Base-by-base conservation (phyloP, 2,797 vertebrate species). In the Balearica regulorum region DNA sequence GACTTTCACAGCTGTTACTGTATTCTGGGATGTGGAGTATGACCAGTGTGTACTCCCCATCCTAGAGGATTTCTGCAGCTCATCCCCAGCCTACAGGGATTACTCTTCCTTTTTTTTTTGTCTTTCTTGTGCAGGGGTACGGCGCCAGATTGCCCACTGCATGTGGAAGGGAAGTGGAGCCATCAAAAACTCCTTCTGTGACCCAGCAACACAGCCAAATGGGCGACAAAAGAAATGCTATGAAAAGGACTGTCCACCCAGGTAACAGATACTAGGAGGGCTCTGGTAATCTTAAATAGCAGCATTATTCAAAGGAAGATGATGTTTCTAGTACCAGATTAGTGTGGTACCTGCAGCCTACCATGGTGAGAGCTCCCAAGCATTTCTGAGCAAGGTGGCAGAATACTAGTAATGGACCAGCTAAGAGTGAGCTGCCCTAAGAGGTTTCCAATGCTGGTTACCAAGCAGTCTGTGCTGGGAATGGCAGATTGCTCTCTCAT, bases 171-270 rank as follows among this genome's bases (percentile, higher is more conserved):
- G 98, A 2, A 94, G 96, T 1, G 98, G 99, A 1, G 98, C 98
- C 0, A 99, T 99, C 89, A 99, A 99, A 31, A 98, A 98, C 89
- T 98, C 98, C 6, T 98, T 99, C 80, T 99, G 99, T 77, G 98
- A 99, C 86, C 97, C 98, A 3, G 97, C 97, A 4, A 97, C 64
- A 5, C 99, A 99, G 61, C 99, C 98, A 9, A 98, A 97, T 1
- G 97, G 98, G 77, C 96, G 96, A 69, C 98, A 99, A 83, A 98
- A 99, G 90, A 99, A 98, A 81, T 99, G 99, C 97, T 98, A 99
- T 6, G 98, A 98, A 68, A 98, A 98, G 97, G 99, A 99, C 71
- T 99, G 99, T 86, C 99, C 99, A 0, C 99, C 99, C 90, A 99
- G 99, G 99, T 99, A 97, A 96, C 0, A 0, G 5, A 0, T 9